Percentiles rank a stretch among this genome's conserved stretches.
These are phyloP conservation scores for Hirundichthys speculiger DNA, from an alignment of 2,113 vertebrate genomes.

Conservation along the genomic window DNA sequence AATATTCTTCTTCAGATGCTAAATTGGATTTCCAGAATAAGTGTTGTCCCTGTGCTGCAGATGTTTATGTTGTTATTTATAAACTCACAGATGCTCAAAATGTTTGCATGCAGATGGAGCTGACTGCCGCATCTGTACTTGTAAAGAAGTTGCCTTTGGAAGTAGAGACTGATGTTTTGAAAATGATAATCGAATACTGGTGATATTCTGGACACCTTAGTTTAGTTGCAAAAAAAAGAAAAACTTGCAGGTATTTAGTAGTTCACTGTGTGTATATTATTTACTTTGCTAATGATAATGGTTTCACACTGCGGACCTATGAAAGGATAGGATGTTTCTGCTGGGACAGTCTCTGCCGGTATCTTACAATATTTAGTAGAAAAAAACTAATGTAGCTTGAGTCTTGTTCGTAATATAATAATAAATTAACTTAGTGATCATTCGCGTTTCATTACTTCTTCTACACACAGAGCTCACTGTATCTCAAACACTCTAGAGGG, in stretches of 20 bases:
- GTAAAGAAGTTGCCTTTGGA: neutral
- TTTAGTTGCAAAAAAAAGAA: too few species aligned
- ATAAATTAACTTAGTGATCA: neutral
- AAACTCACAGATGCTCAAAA: neutral
- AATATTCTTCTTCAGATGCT: too few species aligned
- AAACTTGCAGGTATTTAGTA: too few species aligned
- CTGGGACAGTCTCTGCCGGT: neutral
- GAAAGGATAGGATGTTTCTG: too few species aligned
- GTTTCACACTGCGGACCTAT: too few species aligned
- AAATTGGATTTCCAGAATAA: too few species aligned
- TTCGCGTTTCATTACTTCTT: slow-evolving; percentile 3
- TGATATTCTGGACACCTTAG: too few species aligned
- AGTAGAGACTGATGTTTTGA: neutral
- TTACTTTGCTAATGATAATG: too few species aligned
- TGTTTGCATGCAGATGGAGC: neutral
- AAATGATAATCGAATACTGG: too few species aligned
- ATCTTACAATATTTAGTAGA: slow-evolving; percentile 2
- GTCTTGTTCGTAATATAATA: neutral
- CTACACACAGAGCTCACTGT: slow-evolving; percentile 1
- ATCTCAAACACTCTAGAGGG: slow-evolving; percentile 19
- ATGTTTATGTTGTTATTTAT: neutral
- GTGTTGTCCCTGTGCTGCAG: neutral
- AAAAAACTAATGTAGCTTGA: neutral
- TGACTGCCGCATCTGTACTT: neutral
- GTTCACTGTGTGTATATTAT: too few species aligned